phyloP scores from a whole-genome alignment of 2,888 invertebrate species.

The Lydus trimaculatus region DNA sequence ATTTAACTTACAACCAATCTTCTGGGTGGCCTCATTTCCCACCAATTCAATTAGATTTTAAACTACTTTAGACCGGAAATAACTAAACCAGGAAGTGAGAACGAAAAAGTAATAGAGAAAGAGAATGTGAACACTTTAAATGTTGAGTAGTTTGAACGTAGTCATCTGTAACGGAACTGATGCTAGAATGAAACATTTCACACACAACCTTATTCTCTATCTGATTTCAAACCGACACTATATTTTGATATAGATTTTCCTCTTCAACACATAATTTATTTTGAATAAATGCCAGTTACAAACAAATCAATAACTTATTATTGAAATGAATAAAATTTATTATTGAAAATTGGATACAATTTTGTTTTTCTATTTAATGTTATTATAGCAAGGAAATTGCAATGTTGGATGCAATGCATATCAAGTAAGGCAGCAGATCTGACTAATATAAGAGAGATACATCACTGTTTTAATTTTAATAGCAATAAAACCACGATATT shows the following conservation, averaged over 20 bases:
- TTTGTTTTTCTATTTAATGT: background rate
- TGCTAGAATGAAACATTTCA: background rate
- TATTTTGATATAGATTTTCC: background rate
- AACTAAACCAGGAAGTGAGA: slow-evolving; percentile 20
- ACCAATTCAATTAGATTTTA: slow-evolving; percentile 37
- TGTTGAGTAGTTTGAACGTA: background rate
- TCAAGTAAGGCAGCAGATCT: background rate
- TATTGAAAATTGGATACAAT: background rate
- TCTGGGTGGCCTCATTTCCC: slow-evolving; percentile 33
- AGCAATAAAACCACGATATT: background rate
- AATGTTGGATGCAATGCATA: slow-evolving; percentile 3
- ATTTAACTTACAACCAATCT: slow-evolving; percentile 30
- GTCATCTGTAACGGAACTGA: background rate
- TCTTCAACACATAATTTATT: background rate
- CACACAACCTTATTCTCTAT: too few species aligned
- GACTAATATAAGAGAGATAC: background rate
- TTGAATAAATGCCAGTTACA: too few species aligned
- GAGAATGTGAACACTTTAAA: background rate
- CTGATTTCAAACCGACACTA: background rate
- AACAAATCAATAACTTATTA: background rate
- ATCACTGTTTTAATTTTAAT: background rate
- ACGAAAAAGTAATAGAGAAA: background rate
- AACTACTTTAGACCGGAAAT: slow-evolving; percentile 31
- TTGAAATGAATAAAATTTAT: background rate
- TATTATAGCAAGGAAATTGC: background rate